A percentile compares a stretch with the other conserved stretches of the same genome.
Conservation (phyloP, 2,113 vertebrate genomes). For the Passer domesticus region DNA sequence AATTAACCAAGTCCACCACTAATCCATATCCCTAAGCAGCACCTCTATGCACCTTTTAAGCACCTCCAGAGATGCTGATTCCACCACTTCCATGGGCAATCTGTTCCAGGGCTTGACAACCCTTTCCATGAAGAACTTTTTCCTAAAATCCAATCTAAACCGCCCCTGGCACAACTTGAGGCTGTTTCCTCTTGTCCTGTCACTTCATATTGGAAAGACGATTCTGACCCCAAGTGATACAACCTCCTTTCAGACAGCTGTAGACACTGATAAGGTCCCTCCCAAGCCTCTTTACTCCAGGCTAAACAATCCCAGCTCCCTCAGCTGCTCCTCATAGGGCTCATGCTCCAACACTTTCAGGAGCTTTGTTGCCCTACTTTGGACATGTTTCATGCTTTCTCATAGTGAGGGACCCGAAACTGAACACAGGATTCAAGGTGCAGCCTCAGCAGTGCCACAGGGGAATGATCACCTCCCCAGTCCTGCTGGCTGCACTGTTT, state of each 20-base stretch:
- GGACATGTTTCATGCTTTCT: fast-evolving
- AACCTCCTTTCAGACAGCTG: neutral
- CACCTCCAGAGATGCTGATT: neutral
- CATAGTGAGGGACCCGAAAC: neutral
- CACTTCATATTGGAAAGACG: neutral
- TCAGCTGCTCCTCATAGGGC: neutral
- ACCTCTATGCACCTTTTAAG: neutral
- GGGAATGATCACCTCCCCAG: neutral
- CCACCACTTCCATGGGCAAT: neutral
- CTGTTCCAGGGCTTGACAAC: neutral
- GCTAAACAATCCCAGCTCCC: neutral
- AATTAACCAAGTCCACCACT: neutral
- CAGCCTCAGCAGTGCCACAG: neutral
- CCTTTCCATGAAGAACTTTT: neutral
- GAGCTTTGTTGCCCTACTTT: neutral
- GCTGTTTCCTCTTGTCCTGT: neutral
- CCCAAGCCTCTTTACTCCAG: neutral
- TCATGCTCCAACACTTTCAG: neutral
- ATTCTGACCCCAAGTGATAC: neutral
- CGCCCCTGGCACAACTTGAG: neutral
- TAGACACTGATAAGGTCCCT: neutral
- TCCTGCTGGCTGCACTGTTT: neutral
- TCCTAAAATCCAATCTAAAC: neutral
- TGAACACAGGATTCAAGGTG: neutral
- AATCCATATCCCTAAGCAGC: neutral